phyloP scores from a whole-genome alignment of 2,113 vertebrate genomes.

The Aphelocoma coerulescens region DNA sequence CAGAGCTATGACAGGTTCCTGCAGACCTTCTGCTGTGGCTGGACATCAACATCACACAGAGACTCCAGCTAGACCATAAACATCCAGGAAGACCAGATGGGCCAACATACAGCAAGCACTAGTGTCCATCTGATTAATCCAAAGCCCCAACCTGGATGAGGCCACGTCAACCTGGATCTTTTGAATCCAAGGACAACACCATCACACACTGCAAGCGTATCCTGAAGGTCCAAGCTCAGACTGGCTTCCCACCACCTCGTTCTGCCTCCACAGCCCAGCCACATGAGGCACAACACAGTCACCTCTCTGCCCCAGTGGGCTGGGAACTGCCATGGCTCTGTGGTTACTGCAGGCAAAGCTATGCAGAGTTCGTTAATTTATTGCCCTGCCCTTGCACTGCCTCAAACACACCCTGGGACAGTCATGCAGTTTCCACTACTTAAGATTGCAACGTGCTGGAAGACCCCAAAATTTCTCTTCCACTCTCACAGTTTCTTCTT shows the following conservation, averaged over 20 bases:
- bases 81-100: neutral
- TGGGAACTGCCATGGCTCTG: neutral
- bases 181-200: neutral
- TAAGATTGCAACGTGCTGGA: accelerated
- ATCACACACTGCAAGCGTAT: accelerated
- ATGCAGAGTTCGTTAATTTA: neutral
- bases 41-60: neutral
- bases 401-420: neutral
- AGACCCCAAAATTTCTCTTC: neutral
- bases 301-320: neutral
- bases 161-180: neutral
- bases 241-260: accelerated
- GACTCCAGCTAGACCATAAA: neutral
- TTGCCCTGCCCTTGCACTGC: neutral
- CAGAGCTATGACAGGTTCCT: neutral
- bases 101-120: neutral
- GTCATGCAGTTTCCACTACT: accelerated
- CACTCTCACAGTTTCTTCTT: neutral
- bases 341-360: neutral
- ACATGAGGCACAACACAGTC: neutral
- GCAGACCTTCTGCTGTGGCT: neutral
- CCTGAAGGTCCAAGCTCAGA: neutral
- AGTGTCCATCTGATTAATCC: neutral
- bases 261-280: neutral
- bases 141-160: neutral